Percentiles rank a stretch among this genome's conserved stretches.
Evolutionary conservation across 1,140 invertebrate species (phyloP).

Genomic region (Zophobas morio): DNA sequence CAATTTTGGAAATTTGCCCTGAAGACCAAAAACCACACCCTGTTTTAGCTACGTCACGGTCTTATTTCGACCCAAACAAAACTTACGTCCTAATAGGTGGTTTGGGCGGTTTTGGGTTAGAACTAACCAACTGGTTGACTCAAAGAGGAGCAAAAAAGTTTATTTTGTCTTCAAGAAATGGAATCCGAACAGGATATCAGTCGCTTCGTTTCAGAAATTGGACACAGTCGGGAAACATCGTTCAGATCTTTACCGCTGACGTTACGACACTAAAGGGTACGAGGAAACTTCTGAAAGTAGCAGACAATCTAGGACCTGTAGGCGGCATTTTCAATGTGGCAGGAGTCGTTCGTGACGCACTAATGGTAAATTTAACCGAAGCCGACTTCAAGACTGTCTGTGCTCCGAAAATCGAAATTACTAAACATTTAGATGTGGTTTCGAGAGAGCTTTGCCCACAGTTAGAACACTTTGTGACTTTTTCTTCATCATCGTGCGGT

Average conservation of each 20-base stretch:
- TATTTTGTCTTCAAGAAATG: conserved; percentile 90
- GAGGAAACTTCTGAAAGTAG: conserved; percentile 78
- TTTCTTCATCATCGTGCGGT: conserved; percentile 95
- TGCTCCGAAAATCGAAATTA: conserved; percentile 88
- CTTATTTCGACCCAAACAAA: conserved; percentile 90
- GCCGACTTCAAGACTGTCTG: conserved; percentile 84
- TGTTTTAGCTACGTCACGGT: conserved; percentile 85
- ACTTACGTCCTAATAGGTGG: conserved; percentile 91
- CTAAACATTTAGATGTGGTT: conserved; percentile 81
- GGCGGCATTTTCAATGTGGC: conserved; percentile 97
- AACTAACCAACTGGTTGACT: conserved; percentile 92
- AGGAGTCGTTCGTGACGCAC: conserved; percentile 87
- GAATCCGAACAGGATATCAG: conserved; percentile 92
- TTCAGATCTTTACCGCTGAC: conserved; percentile 81
- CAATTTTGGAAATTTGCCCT: conserved; percentile 89
- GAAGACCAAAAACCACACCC: conserved; percentile 78
- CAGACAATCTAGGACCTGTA: conserved; percentile 82
- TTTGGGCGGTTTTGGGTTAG: conserved; percentile 95
- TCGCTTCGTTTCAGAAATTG: conserved; percentile 83
- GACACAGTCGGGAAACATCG: conserved; percentile 78
- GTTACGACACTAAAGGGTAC: conserved; percentile 79
- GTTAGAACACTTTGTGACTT: conserved; percentile 92
- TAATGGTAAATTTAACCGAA: conserved; percentile 90
- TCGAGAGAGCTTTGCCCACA: conserved; percentile 82
- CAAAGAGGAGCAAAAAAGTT: conserved; percentile 86